Percentiles rank a stretch among this genome's conserved stretches.
Conservation (phyloP, 1,140 invertebrate species). For the Cydia fagiglandana region DNA sequence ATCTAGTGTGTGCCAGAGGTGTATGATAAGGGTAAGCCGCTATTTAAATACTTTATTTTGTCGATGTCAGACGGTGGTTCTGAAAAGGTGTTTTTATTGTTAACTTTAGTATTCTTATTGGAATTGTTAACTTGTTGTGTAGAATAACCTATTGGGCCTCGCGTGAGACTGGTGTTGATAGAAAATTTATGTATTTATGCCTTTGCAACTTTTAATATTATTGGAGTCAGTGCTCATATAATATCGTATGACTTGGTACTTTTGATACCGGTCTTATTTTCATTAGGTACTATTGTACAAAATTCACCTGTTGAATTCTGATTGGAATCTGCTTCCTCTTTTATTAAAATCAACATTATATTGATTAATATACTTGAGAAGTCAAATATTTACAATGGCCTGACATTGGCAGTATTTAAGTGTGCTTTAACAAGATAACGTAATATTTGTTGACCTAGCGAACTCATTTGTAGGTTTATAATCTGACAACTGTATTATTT, state of each 20-base stretch:
- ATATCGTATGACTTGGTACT: constrained; percentile 21
- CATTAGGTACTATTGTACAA: constrained; percentile 21
- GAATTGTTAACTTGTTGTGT: background rate
- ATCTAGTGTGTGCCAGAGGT: constrained; percentile 57
- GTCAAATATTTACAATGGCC: background rate
- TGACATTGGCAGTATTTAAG: constrained; percentile 12
- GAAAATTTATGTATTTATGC: constrained; percentile 27
- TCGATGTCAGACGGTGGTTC: constrained; percentile 52
- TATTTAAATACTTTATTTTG: constrained; percentile 43
- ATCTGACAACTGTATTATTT: constrained; percentile 12
- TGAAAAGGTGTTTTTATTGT: constrained; percentile 50
- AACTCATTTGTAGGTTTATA: constrained; percentile 9
- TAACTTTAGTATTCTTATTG: constrained; percentile 47
- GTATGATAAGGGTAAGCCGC: constrained; percentile 72
- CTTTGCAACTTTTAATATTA: constrained; percentile 8
- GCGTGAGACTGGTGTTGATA: background rate
- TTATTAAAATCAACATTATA: background rate
- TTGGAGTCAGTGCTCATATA: background rate
- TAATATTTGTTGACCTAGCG: constrained; percentile 20
- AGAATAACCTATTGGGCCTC: constrained; percentile 16
- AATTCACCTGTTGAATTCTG: constrained; percentile 35
- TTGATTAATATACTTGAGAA: background rate
- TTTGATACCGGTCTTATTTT: constrained; percentile 24
- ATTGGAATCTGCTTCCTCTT: constrained; percentile 37
- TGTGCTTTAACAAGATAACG: constrained; percentile 3